Conservation (phyloP, 2,113 vertebrate species). For the Astur gentilis region DNA sequence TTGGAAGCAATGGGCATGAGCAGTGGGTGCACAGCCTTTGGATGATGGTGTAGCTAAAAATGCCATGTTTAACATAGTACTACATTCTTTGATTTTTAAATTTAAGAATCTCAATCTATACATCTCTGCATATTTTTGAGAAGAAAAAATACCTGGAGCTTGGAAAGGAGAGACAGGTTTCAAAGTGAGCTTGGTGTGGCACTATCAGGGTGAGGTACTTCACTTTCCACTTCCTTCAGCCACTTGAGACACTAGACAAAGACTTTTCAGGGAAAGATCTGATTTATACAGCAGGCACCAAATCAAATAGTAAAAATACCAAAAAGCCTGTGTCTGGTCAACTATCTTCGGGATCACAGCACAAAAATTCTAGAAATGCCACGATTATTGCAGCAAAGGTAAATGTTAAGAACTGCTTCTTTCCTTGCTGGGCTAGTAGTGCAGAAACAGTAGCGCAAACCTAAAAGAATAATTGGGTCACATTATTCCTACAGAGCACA, state of each 20-base stretch:
- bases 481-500: not conserved
- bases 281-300: not conserved
- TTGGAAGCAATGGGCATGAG: not conserved
- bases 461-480: not conserved
- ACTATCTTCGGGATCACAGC: not conserved
- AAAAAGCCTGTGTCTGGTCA: not conserved
- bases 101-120: not conserved
- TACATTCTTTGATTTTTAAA: not conserved
- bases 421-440: not conserved
- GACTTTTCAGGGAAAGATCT: not conserved
- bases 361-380: not conserved
- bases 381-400: not conserved
- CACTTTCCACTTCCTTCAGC: not conserved
- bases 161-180: not conserved
- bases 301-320: not conserved
- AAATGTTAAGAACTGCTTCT: not conserved
- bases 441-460: not conserved
- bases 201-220: not conserved
- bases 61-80: fast-evolving
- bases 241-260: not conserved
- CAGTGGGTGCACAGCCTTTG: not conserved
- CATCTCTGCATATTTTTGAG: not conserved
- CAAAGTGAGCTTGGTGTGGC: not conserved
- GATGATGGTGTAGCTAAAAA: not conserved
- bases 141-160: not conserved